Conservation (phyloP, 2,113 vertebrate species). For the Charadrius vociferus region DNA sequence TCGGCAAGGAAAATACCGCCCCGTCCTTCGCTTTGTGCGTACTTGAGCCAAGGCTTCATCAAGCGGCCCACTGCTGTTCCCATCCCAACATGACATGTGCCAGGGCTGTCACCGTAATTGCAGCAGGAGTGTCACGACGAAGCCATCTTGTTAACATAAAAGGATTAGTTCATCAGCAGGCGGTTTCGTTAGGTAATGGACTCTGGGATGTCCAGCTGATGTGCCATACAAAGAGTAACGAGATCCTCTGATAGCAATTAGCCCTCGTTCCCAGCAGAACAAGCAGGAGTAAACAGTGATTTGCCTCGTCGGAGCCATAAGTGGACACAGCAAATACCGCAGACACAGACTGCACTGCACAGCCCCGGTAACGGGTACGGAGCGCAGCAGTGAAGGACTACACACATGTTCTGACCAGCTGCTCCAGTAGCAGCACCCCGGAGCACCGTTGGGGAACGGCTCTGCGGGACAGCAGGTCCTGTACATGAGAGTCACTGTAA, state of each 20-base stretch:
- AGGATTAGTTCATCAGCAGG: neutral
- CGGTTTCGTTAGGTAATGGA: neutral
- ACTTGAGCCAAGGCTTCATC: neutral
- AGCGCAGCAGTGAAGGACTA: neutral
- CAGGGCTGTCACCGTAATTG: neutral
- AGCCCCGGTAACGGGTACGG: neutral
- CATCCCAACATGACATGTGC: accelerated
- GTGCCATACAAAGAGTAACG: neutral
- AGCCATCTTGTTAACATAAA: neutral
- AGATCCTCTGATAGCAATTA: neutral
- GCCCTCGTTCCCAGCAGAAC: neutral
- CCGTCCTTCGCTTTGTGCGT: neutral
- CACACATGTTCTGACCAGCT: neutral
- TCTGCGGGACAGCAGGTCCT: neutral
- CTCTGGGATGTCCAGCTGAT: neutral
- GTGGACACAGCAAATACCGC: neutral
- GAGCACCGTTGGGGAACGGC: neutral
- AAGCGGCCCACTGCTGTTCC: neutral
- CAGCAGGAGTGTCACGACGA: neutral
- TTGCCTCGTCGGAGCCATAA: neutral
- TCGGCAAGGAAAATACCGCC: neutral
- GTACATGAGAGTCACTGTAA: neutral
- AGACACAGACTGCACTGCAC: neutral
- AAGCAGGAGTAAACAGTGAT: neutral
- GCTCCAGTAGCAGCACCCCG: neutral